Conservation (phyloP, 1,140 invertebrate species). For the Phenacoccus solenopsis region DNA sequence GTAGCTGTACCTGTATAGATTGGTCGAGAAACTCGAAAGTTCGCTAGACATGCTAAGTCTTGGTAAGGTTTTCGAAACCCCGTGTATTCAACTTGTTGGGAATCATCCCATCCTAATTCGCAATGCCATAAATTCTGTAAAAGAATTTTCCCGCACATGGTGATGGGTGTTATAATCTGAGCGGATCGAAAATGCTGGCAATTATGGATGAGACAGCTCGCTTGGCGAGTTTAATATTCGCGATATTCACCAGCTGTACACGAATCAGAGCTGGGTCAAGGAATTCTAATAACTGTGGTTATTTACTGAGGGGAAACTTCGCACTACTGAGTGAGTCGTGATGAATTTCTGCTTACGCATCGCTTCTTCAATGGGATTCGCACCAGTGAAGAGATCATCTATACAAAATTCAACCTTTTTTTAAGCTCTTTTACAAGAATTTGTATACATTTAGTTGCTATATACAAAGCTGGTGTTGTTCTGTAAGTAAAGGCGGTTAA, state of each 20-base stretch:
- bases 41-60: no score
- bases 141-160: no score
- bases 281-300: background rate
- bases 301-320: conserved; percentile 9
- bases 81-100: no score
- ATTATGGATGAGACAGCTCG: no score
- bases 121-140: no score
- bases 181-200: no score
- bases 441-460: conserved; percentile 31
- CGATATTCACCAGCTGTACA: background rate
- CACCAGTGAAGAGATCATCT: conserved; percentile 32
- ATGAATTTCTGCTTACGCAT: background rate
- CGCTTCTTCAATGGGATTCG: background rate
- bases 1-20: no score
- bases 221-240: no score
- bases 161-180: no score
- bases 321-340: background rate
- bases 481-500: conserved; percentile 34
- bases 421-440: conserved; percentile 29
- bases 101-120: no score
- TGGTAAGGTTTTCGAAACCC: no score
- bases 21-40: no score
- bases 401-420: conserved; percentile 34
- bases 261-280: conserved; percentile 15
- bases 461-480: conserved; percentile 29